Evolutionary conservation across 2,113 vertebrate genomes (phyloP), one percentile per base, ranked within the genome.

Genomic region (Gallinago jamesoni): DNA sequence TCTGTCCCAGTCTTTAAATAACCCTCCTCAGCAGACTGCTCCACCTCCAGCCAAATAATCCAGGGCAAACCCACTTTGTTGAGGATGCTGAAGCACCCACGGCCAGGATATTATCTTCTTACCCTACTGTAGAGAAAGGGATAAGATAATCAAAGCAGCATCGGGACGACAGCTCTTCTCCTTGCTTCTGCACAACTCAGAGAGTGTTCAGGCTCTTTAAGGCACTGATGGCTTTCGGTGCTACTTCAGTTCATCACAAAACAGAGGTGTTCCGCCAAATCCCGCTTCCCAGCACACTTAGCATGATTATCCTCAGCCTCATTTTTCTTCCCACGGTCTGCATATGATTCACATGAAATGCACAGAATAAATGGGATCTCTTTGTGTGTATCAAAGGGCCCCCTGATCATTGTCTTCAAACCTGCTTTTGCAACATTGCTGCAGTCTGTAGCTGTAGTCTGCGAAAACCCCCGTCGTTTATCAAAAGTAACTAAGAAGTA

Each of bases 1-100:
- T 88, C 88, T 48, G 62, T 83, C 89, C 90, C 85, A 67, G 73
- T 47, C 96, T 97, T 96, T 91, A 95, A 97, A 95, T 93, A 96
- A 93, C 90, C 88, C 88, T 96, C 95, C 90, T 88, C 78, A 87
- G 83, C 90, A 95, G 89, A 68, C 79, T 93, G 84, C 90, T 97
- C 94, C 89, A 96, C 84, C 89, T 96, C 70, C 92, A 90, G 86
- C 80, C 82, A 95, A 95, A 93, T 88, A 96, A 95, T 68, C 83
- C 95, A 30, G 75, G 93, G 84, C 78, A 94, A 84, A 74, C 79
- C 87, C 82, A 94, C 82, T 93, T 39, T 64, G 80, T 17, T 68
- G 81, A 87, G 73, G 94, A 80, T 87, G 85, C 77, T 84, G 60
- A 89, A 91, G 67, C 43, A 87, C 47, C 87, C 93, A 74, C 70